Base-by-base conservation (phyloP, 2,888 invertebrate genomes). In the Nomada flava region DNA sequence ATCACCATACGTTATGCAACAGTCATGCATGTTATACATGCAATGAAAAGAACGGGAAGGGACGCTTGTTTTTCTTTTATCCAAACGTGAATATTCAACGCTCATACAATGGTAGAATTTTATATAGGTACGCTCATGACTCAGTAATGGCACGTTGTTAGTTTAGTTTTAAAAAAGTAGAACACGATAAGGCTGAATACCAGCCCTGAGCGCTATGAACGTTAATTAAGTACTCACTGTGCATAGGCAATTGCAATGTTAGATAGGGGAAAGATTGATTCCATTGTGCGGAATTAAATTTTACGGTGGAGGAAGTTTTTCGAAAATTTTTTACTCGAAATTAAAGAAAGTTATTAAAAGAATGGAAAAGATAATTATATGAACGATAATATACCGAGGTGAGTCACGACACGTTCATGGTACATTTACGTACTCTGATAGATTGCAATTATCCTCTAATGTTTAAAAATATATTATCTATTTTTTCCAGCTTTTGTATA, bases 1-100 rank as follows among this genome's bases (percentile, higher is more conserved):
- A 23, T 26, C 7, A 0, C 26, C 44, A 7, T 11, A 9, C 2
- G 4, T 36, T 36, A 36, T 36, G 36, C 36, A 36, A 36, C 36
- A 5, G 36, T 36, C 36, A 5, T 36, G 0, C 1, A 9, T 29
- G 42, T 59, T 29, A 59, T 59, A 15, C 18, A 18, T 15, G 18
- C 11, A 53, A 10, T 15, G 10, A 26, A 10, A 26, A 18, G 7
- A 60, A 13, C 2, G 20, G 26, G 0, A 29, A 75, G 67, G 1
- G n/a, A 57, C 29, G 57, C 29, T 13, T 29, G 13, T 44, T 70
- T 18, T 9, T 42, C 47, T 42, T 57, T 69, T 47, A 70, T 23
- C 11, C 10, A 4, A 20, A 18, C 11, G 26, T 57, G 47, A n/a
- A 75, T 78, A 75, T 78, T 75, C 42, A 63, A 26, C 26, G 15